These are phyloP conservation scores for Eremophila alpestris DNA, from an alignment of 2,797 vertebrate genomes.

Conservation along the genomic window DNA sequence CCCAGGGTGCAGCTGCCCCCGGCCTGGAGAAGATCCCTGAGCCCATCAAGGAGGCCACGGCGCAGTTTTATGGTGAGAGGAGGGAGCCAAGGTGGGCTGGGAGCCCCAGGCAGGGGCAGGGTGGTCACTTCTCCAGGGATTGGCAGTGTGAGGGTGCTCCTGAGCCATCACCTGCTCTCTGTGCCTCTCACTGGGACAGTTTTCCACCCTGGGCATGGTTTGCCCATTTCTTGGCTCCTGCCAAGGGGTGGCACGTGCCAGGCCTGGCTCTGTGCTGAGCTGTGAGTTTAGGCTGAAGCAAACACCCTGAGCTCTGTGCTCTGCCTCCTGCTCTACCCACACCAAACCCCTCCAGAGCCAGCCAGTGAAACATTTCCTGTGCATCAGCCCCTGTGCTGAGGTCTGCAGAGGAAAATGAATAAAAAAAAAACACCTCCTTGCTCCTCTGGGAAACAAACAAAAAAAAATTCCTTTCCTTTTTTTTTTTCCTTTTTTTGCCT, in stretches of 20 bases:
- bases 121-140: not conserved
- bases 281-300: not conserved
- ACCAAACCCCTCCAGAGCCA: not conserved
- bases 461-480: not conserved
- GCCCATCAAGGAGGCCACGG: slow-evolving; percentile 93
- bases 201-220: fast-evolving
- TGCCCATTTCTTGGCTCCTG: not conserved
- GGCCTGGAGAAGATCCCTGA: slow-evolving; percentile 87
- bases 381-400: fast-evolving
- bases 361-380: not conserved
- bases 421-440: not conserved
- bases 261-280: not conserved
- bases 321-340: not conserved
- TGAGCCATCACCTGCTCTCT: not conserved
- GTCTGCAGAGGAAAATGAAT: not conserved
- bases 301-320: not conserved
- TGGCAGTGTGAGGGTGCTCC: not conserved
- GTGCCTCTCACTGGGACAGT: fast-evolving
- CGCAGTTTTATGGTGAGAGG: slow-evolving; percentile 86
- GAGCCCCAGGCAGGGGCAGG: not conserved
- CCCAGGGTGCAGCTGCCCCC: slow-evolving; percentile 78
- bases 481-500: not conserved
- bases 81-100: not conserved
- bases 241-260: fast-evolving
- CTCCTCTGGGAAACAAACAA: not conserved